Conservation (phyloP, 2,888 invertebrate species). For the Eudemis profundana region DNA sequence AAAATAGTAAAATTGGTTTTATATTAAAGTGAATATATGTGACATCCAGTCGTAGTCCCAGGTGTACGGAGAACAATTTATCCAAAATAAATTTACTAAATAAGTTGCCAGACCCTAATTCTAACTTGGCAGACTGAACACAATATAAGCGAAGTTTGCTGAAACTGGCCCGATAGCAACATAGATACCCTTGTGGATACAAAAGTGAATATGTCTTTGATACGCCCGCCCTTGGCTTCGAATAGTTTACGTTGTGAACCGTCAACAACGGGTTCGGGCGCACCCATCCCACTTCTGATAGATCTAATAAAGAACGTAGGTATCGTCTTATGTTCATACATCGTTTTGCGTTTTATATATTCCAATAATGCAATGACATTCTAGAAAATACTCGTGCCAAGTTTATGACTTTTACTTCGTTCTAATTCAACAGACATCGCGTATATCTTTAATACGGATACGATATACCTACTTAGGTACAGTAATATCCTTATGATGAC, state of each 20-base stretch:
- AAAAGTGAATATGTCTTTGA: constrained; percentile 34
- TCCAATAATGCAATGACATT: background rate
- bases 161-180: constrained; percentile 1
- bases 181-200: constrained; percentile 21
- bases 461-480: constrained; percentile 34
- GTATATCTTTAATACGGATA: constrained; percentile 9
- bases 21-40: no score
- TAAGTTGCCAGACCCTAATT: background rate
- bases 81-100: background rate
- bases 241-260: constrained; percentile 25
- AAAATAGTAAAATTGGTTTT: no score
- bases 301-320: constrained; percentile 4
- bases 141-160: background rate
- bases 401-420: constrained; percentile 25
- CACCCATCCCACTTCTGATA: constrained; percentile 23
- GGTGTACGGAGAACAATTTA: background rate
- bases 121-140: background rate
- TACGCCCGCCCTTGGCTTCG: constrained; percentile 38
- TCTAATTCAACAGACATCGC: constrained; percentile 26
- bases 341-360: constrained; percentile 12
- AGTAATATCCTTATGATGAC: constrained; percentile 59
- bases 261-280: constrained; percentile 27
- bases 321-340: background rate
- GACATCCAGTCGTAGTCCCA: background rate
- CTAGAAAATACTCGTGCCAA: constrained; percentile 2